A percentile compares a stretch with the other conserved stretches of the same genome.
Evolutionary conservation across 2,797 vertebrate species (phyloP).

Genomic region (Amblyraja radiata): DNA sequence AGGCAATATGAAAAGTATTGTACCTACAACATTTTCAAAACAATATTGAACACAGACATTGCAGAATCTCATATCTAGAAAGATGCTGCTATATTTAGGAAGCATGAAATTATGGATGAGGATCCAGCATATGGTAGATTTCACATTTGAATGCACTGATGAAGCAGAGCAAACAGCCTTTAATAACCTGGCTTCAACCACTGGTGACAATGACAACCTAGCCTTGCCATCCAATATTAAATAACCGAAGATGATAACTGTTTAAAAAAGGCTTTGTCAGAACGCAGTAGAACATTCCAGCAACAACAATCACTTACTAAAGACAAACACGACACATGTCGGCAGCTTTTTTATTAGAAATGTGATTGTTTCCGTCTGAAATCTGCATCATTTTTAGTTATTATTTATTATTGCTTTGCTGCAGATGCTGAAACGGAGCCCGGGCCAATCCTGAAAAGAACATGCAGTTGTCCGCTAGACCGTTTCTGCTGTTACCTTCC

Average conservation of each 20-base stretch:
- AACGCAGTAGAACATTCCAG: background rate
- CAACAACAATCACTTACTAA: background rate
- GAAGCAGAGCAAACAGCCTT: background rate
- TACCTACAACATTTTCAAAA: background rate
- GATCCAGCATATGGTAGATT: background rate
- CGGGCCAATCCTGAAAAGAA: background rate
- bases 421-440: no score
- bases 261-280: background rate
- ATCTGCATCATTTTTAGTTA: background rate
- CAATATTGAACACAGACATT: background rate
- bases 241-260: background rate
- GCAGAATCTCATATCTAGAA: background rate
- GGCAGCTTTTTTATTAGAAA: background rate
- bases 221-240: background rate
- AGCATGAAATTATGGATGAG: background rate
- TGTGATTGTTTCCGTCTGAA: background rate
- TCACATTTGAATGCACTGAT: background rate
- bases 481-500: background rate
- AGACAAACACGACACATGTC: background rate
- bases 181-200: background rate
- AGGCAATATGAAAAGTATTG: background rate
- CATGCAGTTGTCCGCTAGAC: background rate
- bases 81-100: background rate
- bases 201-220: background rate
- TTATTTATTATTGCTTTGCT: background rate